Evolutionary conservation across 2,113 vertebrate genomes (phyloP), one percentile per base, ranked within the genome.

Genomic region (Irena cyanogastra): DNA sequence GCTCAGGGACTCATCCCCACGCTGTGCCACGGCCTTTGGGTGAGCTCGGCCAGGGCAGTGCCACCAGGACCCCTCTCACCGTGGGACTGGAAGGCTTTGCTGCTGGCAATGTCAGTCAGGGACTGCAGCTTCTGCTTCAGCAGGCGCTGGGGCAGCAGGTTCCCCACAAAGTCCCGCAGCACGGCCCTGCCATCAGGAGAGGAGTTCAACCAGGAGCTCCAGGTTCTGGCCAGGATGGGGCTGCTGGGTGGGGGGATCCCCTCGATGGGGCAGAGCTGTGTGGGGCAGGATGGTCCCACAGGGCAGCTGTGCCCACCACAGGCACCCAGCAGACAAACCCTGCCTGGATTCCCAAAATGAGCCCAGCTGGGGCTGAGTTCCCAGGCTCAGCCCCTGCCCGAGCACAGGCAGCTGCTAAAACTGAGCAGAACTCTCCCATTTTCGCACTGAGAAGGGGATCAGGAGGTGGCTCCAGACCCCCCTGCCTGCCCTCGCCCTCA

Each of bases 81-180:
- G 0, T 94, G 89, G 79, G 27, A 64, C 76, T 75, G 77, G 91
- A 97, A 97, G 37, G 86, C 47, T 30, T 47, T 87, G 82, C 44
- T 97, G 93, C 59, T 74, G 85, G 96, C 31, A 3, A 97, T 95
- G 71, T 79, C 50, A 1, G 64, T 92, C 89, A 97, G 92, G 64
- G 84, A 97, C 87, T 97, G 95, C 71, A 97, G 91, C 82, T 97
- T 97, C 92, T 97, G 97, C 77, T 59, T 97, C 85, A 96, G 82
- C 91, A 97, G 96, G 10, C 97, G 92, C 68, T 94, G 94, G 45
- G 93, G 88, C 1, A 15, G 87, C 75, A 97, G 84, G 87, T 96
- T 97, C 61, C 77, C 35, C 5, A 97, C 69, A 47, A 97, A 97
- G 42, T 96, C 96, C 57, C 80, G 30, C 56, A 97, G 95, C 18